Conservation (phyloP, 2,888 invertebrate species). For the Ashinkailepas kermadecensis region DNA sequence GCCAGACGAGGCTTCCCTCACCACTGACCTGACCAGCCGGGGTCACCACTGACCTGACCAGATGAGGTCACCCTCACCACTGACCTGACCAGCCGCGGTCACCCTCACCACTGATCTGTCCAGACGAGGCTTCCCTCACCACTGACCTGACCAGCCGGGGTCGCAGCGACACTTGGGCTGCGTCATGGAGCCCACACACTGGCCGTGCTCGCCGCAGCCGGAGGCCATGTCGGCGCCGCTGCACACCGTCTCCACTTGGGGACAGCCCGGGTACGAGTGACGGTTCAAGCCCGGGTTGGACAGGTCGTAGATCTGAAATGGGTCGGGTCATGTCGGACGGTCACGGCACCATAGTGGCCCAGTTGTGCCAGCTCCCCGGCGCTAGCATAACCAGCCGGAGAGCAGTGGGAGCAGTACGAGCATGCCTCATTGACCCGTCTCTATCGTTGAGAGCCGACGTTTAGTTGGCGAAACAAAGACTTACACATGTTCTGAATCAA, state of each 20-base stretch:
- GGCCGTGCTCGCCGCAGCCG: slow-evolving; percentile 82
- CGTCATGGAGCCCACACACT: slow-evolving; percentile 75
- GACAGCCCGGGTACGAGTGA: slow-evolving; percentile 78
- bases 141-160: slow-evolving; percentile 81
- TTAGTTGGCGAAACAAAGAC: no score
- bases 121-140: no score
- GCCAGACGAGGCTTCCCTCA: no score
- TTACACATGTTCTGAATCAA: no score
- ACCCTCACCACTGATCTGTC: no score
- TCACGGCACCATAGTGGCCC: not conserved
- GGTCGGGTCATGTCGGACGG: slow-evolving; percentile 20
- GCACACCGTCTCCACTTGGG: slow-evolving; percentile 86
- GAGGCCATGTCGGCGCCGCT: slow-evolving; percentile 66
- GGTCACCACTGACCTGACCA: no score
- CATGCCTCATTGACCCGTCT: no score
- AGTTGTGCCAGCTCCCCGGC: not conserved
- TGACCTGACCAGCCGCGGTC: no score
- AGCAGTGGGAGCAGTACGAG: no score
- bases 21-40: no score
- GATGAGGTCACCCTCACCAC: no score
- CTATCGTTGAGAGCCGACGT: no score
- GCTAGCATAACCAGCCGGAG: not conserved
- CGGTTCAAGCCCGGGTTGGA: slow-evolving; percentile 83
- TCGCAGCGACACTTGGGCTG: slow-evolving; percentile 77
- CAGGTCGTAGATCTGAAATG: slow-evolving; percentile 71